A percentile compares a stretch with the other conserved stretches of the same genome.
Conservation (phyloP, 2,113 vertebrate species). For the Pavo muticus region DNA sequence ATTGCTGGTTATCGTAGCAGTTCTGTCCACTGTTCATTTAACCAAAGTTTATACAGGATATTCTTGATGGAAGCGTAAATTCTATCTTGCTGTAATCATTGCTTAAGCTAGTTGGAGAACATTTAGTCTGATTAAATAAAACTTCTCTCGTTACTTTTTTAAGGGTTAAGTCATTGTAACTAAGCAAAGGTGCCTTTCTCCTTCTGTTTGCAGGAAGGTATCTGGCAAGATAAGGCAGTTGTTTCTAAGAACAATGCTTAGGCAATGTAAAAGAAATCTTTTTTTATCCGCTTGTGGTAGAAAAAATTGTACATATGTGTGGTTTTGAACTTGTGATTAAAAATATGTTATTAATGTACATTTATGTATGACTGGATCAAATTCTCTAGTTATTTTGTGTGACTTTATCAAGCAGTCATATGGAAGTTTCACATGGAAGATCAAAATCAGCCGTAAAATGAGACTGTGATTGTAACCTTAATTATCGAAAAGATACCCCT, state of each 20-base stretch:
- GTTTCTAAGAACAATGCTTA: not conserved
- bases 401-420: not conserved
- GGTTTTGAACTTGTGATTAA: not conserved
- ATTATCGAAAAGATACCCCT: slow-evolving; percentile 49
- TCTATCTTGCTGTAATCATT: not conserved
- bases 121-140: not conserved
- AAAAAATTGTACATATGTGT: not conserved
- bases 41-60: not conserved
- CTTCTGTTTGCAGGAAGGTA: not conserved
- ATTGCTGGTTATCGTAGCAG: not conserved
- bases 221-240: not conserved
- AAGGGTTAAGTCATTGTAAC: not conserved
- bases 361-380: not conserved
- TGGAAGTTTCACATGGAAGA: slow-evolving; percentile 1
- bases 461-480: slow-evolving; percentile 31
- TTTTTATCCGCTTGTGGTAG: not conserved
- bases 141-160: not conserved
- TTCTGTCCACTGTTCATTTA: not conserved
- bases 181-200: not conserved
- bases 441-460: slow-evolving; percentile 20
- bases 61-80: not conserved
- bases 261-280: not conserved
- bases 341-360: not conserved
- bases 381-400: not conserved
- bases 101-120: not conserved